Evolutionary conservation across 2,797 vertebrate species (phyloP).

Genomic region (Xenopus petersii): DNA sequence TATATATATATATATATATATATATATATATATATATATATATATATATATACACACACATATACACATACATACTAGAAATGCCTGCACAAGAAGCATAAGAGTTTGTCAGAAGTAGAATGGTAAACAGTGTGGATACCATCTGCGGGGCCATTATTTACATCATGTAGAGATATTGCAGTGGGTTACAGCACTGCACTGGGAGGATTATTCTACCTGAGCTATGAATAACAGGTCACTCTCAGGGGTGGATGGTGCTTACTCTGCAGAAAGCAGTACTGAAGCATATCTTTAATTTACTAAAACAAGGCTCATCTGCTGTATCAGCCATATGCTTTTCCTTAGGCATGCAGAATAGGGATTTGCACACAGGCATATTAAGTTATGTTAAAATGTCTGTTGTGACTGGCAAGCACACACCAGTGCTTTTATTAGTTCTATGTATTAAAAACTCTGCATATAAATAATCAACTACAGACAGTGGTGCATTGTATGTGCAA

Average conservation of each 20-base stretch:
- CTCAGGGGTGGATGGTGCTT: conserved; percentile 37
- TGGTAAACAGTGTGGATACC: neutral
- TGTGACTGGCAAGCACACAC: too few relatives aligned
- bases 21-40: too few relatives aligned
- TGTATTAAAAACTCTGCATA: conserved; percentile 1
- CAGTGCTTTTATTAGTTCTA: too few relatives aligned
- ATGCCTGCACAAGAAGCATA: too few relatives aligned
- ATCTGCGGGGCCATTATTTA: conserved; percentile 34
- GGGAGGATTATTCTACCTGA: conserved; percentile 47
- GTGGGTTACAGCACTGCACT: conserved; percentile 43
- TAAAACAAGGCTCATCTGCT: conserved; percentile 23
- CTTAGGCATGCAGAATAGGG: conserved; percentile 21
- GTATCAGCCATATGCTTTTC: conserved; percentile 28
- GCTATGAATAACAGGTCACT: conserved; percentile 39
- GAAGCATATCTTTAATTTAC: conserved; percentile 25
- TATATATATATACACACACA: too few relatives aligned
- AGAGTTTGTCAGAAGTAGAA: too few relatives aligned
- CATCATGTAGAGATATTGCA: conserved; percentile 39
- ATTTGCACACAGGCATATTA: conserved; percentile 28
- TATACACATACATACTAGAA: too few relatives aligned
- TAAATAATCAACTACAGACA: too few relatives aligned
- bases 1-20: too few relatives aligned
- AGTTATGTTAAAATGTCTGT: neutral
- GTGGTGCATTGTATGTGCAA: too few relatives aligned
- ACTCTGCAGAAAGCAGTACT: conserved; percentile 37